Evolutionary conservation across 2,888 invertebrate genomes (phyloP).

Genomic region (Andrena camellia): DNA sequence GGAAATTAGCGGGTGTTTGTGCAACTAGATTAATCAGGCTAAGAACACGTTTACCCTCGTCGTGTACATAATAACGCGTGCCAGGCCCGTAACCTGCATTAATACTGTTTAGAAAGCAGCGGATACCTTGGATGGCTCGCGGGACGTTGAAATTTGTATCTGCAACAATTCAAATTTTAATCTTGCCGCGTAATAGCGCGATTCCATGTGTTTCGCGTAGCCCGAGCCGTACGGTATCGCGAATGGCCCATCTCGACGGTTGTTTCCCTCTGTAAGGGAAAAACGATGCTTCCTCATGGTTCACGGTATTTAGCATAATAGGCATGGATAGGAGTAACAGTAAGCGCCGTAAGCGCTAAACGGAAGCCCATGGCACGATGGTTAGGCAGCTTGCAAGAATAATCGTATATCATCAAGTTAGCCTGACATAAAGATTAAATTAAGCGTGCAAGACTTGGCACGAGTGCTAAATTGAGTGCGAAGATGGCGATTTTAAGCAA

Average conservation of each 20-base stretch:
- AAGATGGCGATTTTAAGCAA: no score
- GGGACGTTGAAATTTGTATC: slow-evolving; percentile 51
- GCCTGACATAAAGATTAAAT: no score
- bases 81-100: slow-evolving; percentile 14
- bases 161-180: slow-evolving; percentile 65
- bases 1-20: slow-evolving; percentile 9
- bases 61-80: slow-evolving; percentile 13
- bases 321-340: slow-evolving; percentile 1
- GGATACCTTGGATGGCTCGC: slow-evolving; percentile 6
- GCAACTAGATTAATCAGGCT: neutral
- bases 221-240: slow-evolving; percentile 39
- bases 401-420: no score
- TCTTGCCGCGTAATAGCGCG: slow-evolving; percentile 50
- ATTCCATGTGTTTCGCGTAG: slow-evolving; percentile 39
- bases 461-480: no score
- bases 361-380: neutral
- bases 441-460: no score
- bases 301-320: slow-evolving; percentile 44
- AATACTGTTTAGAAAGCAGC: slow-evolving; percentile 28
- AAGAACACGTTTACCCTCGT: neutral
- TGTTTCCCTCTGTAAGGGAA: slow-evolving; percentile 49
- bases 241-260: slow-evolving; percentile 41
- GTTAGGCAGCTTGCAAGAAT: no score
- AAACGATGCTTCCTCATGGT: slow-evolving; percentile 32
- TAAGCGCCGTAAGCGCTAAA: neutral